Evolutionary conservation across 2,888 invertebrate species (phyloP).

Genomic region (Caenorhabditis sp.): DNA sequence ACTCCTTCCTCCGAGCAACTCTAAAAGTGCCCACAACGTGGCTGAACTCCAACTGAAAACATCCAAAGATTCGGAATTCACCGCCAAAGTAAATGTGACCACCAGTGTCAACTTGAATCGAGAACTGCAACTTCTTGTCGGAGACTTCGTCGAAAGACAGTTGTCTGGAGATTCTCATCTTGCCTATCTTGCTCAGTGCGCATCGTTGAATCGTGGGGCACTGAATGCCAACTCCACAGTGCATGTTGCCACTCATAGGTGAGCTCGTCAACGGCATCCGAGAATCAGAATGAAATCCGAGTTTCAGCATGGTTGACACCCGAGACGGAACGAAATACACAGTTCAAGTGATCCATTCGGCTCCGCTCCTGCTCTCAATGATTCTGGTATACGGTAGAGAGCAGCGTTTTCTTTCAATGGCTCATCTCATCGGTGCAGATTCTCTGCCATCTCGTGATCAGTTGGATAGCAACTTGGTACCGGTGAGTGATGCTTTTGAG

Average conservation of each 20-base stretch:
- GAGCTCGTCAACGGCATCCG: not conserved
- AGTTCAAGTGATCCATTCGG: slow-evolving; percentile 85
- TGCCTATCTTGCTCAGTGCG: slow-evolving; percentile 80
- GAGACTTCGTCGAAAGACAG: slow-evolving; percentile 78
- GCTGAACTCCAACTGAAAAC: slow-evolving; percentile 79
- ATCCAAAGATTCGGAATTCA: slow-evolving; percentile 76
- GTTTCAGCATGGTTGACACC: slow-evolving; percentile 83
- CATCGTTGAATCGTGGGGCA: slow-evolving; percentile 79
- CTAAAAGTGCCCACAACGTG: slow-evolving; percentile 81
- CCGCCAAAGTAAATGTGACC: slow-evolving; percentile 80
- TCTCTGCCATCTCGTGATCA: slow-evolving; percentile 84
- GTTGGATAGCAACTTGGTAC: slow-evolving; percentile 82
- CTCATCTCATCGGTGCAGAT: slow-evolving; percentile 85
- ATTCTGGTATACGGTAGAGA: slow-evolving; percentile 84
- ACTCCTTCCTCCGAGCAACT: slow-evolving; percentile 83
- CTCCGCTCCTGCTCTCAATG: slow-evolving; percentile 85
- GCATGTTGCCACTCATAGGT: slow-evolving; percentile 82
- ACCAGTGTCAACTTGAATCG: slow-evolving; percentile 83
- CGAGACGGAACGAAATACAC: slow-evolving; percentile 84
- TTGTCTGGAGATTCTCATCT: slow-evolving; percentile 78
- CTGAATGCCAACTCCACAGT: slow-evolving; percentile 76
- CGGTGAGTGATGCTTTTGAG: slow-evolving; percentile 9
- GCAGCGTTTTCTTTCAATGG: slow-evolving; percentile 84
- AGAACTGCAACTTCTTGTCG: slow-evolving; percentile 81
- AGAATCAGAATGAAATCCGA: not conserved